These are phyloP conservation scores for Phrynosoma blainvillii DNA, from an alignment of 2,113 vertebrate species.

Conservation along the genomic window DNA sequence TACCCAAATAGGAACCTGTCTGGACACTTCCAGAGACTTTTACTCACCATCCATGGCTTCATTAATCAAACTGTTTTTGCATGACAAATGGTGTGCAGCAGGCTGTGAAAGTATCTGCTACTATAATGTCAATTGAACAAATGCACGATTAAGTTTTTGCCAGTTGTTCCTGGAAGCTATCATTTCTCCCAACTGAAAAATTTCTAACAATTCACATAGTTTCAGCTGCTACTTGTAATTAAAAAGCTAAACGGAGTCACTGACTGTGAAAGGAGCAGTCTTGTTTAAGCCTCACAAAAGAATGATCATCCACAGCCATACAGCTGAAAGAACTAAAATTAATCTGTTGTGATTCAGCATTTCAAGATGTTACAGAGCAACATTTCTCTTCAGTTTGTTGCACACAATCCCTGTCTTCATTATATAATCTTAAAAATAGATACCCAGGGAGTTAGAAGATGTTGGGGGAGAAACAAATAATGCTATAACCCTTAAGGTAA, in stretches of 20 bases:
- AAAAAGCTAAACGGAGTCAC: conserved; percentile 1
- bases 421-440: background rate
- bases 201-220: background rate
- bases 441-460: background rate
- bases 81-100: conserved; percentile 27
- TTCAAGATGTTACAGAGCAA: background rate
- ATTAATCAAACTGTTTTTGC: conserved; percentile 35
- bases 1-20: background rate
- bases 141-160: background rate
- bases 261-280: background rate
- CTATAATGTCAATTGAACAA: conserved; percentile 31
- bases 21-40: conserved; percentile 43
- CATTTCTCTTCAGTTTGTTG: background rate
- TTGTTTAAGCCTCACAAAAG: background rate
- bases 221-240: background rate
- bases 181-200: conserved; percentile 18
- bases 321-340: background rate
- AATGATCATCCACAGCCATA: background rate
- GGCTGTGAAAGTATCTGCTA: conserved; percentile 1
- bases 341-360: background rate
- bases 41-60: conserved; percentile 28
- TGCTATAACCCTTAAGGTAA: background rate
- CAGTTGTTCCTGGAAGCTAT: conserved; percentile 48
- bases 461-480: background rate
- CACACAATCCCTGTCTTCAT: background rate